These are phyloP conservation scores for Acromyrmex heyeri DNA, from an alignment of 1,140 invertebrate species.

Conservation along the genomic window DNA sequence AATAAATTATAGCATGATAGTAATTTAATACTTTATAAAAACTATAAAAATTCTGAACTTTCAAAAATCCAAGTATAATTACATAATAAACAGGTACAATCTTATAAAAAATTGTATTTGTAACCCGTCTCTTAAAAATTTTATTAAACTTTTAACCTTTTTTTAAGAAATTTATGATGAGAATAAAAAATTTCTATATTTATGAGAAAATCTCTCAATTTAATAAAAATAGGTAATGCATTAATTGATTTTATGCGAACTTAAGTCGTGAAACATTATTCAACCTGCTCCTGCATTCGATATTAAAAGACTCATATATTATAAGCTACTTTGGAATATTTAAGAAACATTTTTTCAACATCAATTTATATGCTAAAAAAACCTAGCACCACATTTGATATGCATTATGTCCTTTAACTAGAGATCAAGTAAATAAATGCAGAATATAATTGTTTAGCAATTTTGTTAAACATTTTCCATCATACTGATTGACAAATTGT, in stretches of 20 bases:
- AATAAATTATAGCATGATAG: not conserved
- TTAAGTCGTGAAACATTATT: conserved; percentile 18
- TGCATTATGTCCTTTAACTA: too few species aligned
- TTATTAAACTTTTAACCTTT: not conserved
- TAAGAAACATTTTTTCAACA: too few species aligned
- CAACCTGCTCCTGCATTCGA: not conserved
- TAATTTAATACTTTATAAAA: not conserved
- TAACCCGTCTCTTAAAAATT: not conserved
- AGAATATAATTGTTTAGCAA: too few species aligned
- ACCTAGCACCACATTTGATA: too few species aligned
- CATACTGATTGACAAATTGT: too few species aligned
- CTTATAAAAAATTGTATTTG: not conserved
- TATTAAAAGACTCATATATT: too few species aligned
- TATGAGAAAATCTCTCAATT: not conserved
- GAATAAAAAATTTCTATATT: not conserved
- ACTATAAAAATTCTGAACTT: not conserved
- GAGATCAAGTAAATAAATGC: too few species aligned
- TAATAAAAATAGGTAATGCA: not conserved
- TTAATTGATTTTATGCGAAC: conserved; percentile 7
- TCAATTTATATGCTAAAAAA: too few species aligned
- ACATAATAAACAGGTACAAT: not conserved
- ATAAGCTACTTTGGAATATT: too few species aligned
- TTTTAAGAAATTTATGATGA: not conserved
- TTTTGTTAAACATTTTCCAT: too few species aligned
- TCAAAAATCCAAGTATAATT: not conserved